phyloP scores from a whole-genome alignment of 2,888 invertebrate species.

The Tyria jacobaeae region DNA sequence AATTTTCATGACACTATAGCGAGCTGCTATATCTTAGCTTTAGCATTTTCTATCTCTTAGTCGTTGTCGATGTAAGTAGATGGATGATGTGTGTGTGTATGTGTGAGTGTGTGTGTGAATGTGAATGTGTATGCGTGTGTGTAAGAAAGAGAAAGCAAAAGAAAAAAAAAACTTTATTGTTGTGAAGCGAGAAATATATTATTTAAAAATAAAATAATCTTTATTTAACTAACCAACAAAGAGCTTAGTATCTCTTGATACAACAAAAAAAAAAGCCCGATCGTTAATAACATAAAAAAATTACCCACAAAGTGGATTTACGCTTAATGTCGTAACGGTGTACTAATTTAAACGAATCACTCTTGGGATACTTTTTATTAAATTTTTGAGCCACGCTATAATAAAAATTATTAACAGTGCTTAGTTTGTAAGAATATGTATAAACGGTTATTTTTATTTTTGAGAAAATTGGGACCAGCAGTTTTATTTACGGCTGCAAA shows the following conservation, averaged over 20 bases:
- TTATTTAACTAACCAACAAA: neutral
- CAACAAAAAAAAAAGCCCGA: slow-evolving; percentile 12
- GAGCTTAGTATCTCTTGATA: slow-evolving; percentile 4
- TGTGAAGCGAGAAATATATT: neutral
- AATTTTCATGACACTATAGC: too few species aligned
- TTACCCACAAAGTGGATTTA: slow-evolving; percentile 14
- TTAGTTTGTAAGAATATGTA: neutral
- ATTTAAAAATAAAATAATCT: neutral
- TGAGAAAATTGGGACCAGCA: neutral
- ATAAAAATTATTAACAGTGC: slow-evolving; percentile 3
- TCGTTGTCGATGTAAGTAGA: too few species aligned
- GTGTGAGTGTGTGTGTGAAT: too few species aligned
- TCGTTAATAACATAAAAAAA: slow-evolving; percentile 15
- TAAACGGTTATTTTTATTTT: neutral
- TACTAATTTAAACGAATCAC: slow-evolving; percentile 22
- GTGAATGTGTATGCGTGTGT: too few species aligned
- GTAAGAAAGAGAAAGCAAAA: too few species aligned
- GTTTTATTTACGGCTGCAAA: neutral
- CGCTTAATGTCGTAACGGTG: slow-evolving; percentile 4
- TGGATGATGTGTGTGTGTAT: too few species aligned
- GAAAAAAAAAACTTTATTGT: too few species aligned
- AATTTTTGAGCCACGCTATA: slow-evolving; percentile 8
- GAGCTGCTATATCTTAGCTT: too few species aligned
- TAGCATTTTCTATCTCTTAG: too few species aligned
- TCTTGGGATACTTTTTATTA: slow-evolving; percentile 12